Evolutionary conservation across 2,797 vertebrate species (phyloP), one percentile per base, ranked within the genome.

Genomic region (Balearica regulorum): DNA sequence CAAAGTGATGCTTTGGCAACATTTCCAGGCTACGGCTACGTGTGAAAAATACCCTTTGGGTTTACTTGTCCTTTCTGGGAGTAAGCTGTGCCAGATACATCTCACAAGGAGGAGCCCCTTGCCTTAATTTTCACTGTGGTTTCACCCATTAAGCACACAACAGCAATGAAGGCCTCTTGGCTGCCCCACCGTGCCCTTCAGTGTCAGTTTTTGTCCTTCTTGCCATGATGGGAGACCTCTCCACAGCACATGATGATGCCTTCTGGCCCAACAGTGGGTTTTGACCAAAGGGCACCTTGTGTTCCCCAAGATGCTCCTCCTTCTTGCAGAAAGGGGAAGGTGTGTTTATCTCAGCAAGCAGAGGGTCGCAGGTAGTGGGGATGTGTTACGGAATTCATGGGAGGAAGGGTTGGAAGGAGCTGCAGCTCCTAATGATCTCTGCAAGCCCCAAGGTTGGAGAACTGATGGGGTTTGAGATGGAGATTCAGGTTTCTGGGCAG

Each of bases 201-300:
- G 16, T 6, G n/a, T 6, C 13, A 16, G 16, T 33, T 69, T 68
- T 78, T 65, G 21, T 21, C 29, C 64, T 84, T 71, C n/a, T 10
- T 0, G 1, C 39, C 82, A n/a, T 66, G 43, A 19, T 37, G 19
- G 51, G 43, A 70, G 4, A 17, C 0, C 3, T 37, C 33, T 72
- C 46, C 3, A 4, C 19, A 54, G 53, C 5, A 7, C 22, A 0
- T 9, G 43, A 18, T 2, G 14, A 5, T 25, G 19, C 29, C 24
- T 79, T 78, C 43, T 85, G 41, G 9, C 24, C 53, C 7, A 21
- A 6, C 2, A 14, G 17, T 6, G 31, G 12, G 6, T 44, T 73
- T 79, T 83, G 73, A 29, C 61, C 33, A 68, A 28, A 88, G 12
- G 25, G 10, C 2, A 7, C 11, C 12, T 41, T 10, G 13, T 81